phyloP scores from a whole-genome alignment of 2,888 invertebrate genomes.

The Galeruca laticollis region DNA sequence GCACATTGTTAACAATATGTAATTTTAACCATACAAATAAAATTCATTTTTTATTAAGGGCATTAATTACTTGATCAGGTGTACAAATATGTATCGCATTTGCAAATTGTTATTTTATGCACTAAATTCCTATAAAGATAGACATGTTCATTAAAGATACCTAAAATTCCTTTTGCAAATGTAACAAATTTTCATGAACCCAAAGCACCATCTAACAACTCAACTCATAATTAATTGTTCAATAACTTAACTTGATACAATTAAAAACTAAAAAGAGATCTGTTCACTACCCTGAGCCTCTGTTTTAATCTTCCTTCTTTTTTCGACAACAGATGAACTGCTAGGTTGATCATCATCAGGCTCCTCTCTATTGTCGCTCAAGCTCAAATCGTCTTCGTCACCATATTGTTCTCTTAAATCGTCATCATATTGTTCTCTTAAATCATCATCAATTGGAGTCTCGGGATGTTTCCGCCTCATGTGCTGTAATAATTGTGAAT shows the following conservation, averaged over 20 bases:
- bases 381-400: constrained; percentile 3
- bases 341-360: background rate
- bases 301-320: background rate
- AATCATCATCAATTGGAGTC: constrained; percentile 13
- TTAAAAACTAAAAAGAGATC: background rate
- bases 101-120: background rate
- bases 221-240: background rate
- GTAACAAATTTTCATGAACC: background rate
- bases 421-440: constrained; percentile 18
- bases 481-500: constrained; percentile 56
- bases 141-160: background rate
- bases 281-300: constrained; percentile 1
- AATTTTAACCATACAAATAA: background rate
- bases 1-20: constrained; percentile 9
- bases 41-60: background rate
- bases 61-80: background rate
- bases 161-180: background rate
- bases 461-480: constrained; percentile 51
- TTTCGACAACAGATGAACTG: background rate
- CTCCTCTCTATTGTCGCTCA: constrained; percentile 2
- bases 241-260: background rate
- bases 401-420: constrained; percentile 15
- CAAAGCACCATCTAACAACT: constrained; percentile 8
- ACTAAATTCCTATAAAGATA: background rate
- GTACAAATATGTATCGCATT: background rate